These are phyloP conservation scores for Drosophila arizonae DNA, from an alignment of 1,140 invertebrate species.

Conservation along the genomic window DNA sequence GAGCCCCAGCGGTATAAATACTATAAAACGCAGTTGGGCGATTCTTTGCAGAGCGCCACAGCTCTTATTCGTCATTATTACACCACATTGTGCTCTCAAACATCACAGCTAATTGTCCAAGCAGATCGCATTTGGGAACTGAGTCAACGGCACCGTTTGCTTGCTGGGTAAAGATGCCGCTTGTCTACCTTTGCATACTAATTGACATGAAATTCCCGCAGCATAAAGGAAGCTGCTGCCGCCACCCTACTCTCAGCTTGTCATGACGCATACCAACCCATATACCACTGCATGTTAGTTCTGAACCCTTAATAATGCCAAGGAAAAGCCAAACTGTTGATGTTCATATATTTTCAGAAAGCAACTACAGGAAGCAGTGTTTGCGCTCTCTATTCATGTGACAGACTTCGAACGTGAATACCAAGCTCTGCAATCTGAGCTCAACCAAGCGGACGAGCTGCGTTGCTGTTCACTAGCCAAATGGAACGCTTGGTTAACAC, in stretches of 20 bases:
- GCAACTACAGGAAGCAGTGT: background rate
- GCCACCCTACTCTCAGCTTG: constrained; percentile 29
- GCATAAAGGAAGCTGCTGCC: constrained; percentile 33
- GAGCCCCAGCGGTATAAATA: constrained; percentile 31
- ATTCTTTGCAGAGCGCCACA: constrained; percentile 27
- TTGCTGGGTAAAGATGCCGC: constrained; percentile 37
- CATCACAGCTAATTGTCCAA: constrained; percentile 12
- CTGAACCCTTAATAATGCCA: background rate
- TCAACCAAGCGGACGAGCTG: background rate
- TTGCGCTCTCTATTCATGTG: constrained; percentile 12
- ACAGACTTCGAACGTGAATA: constrained; percentile 15
- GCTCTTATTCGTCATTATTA: constrained; percentile 29
- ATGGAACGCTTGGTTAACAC: constrained; percentile 26
- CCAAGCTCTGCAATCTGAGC: constrained; percentile 3
- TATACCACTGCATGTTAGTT: constrained; percentile 39
- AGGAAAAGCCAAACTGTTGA: background rate
- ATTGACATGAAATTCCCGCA: constrained; percentile 1
- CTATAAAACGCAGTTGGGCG: constrained; percentile 20
- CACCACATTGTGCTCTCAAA: background rate
- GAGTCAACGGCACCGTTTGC: constrained; percentile 40
- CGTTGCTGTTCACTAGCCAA: background rate
- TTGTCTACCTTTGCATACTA: background rate
- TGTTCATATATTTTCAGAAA: constrained; percentile 10
- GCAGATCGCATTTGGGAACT: constrained; percentile 51
- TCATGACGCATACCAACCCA: constrained; percentile 14